These are phyloP conservation scores for Miltochrista miniata DNA, from an alignment of 2,888 invertebrate genomes.

Conservation along the genomic window DNA sequence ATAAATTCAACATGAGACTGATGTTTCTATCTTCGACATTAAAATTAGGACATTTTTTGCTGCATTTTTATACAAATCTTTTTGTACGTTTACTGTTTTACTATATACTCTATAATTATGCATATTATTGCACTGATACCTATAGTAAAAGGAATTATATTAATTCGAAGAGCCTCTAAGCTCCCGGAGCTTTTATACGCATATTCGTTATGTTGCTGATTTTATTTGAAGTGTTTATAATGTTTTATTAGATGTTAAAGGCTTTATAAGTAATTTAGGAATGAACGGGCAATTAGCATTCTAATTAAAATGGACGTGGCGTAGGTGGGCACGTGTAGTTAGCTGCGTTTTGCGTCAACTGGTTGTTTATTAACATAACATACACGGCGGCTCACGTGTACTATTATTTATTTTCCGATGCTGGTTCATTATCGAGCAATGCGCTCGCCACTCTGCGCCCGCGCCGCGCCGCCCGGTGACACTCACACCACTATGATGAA, in stretches of 20 bases:
- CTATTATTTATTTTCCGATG: slow-evolving; percentile 34
- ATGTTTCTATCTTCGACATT: too few species aligned
- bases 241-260: slow-evolving; percentile 5
- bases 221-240: slow-evolving; percentile 5
- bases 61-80: too few species aligned
- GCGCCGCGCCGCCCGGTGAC: slow-evolving; percentile 43
- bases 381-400: slow-evolving; percentile 36
- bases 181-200: slow-evolving; percentile 24
- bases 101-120: too few species aligned
- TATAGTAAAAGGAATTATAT: too few species aligned
- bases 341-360: slow-evolving; percentile 24
- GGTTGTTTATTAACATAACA: slow-evolving; percentile 31
- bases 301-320: slow-evolving; percentile 15
- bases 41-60: too few species aligned
- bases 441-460: slow-evolving; percentile 24
- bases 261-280: slow-evolving; percentile 13
- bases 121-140: too few species aligned
- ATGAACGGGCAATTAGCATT: slow-evolving; percentile 12
- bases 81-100: too few species aligned
- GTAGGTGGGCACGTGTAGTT: slow-evolving; percentile 26
- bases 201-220: slow-evolving; percentile 12
- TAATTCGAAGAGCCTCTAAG: neutral
- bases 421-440: slow-evolving; percentile 45
- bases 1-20: too few species aligned
- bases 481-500: slow-evolving; percentile 49